These are phyloP conservation scores for Parazoanthus atlanticus DNA, from an alignment of 92 coral and sea anemone species.

Conservation along the genomic window DNA sequence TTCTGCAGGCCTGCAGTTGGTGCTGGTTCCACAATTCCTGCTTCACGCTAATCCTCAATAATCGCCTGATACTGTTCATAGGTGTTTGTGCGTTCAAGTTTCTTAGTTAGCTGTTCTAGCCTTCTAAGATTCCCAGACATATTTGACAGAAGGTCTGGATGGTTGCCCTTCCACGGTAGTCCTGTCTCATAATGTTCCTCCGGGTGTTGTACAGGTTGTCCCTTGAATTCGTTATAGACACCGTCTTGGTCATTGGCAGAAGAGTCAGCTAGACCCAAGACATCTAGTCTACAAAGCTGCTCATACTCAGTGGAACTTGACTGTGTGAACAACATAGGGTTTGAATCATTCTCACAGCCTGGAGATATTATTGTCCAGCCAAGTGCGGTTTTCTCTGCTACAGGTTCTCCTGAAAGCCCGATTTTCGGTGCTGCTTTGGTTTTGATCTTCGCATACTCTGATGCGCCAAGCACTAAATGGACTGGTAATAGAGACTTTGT, in stretches of 20 bases:
- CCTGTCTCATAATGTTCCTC: neutral
- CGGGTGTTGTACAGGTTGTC: neutral
- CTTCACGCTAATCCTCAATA: neutral
- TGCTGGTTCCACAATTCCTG: neutral
- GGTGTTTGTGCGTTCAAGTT: neutral
- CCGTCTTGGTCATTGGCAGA: no score
- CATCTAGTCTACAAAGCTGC: neutral
- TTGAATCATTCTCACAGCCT: neutral
- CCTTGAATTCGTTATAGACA: no score
- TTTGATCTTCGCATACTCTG: neutral
- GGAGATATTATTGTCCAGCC: neutral
- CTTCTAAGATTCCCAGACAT: neutral
- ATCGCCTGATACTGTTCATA: neutral
- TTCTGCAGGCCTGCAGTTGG: neutral
- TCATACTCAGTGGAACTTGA: neutral
- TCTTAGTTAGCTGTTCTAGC: neutral
- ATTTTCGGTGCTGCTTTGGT: neutral
- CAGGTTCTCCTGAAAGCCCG: neutral
- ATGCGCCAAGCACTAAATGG: neutral
- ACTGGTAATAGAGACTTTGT: neutral
- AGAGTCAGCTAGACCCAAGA: neutral
- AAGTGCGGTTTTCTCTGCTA: neutral
- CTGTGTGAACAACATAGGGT: neutral
- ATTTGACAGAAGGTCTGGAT: conserved; percentile 2
- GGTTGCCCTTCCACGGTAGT: neutral